Conservation (phyloP, 2,113 vertebrate species). For the Ginglymostoma cirratum region DNA sequence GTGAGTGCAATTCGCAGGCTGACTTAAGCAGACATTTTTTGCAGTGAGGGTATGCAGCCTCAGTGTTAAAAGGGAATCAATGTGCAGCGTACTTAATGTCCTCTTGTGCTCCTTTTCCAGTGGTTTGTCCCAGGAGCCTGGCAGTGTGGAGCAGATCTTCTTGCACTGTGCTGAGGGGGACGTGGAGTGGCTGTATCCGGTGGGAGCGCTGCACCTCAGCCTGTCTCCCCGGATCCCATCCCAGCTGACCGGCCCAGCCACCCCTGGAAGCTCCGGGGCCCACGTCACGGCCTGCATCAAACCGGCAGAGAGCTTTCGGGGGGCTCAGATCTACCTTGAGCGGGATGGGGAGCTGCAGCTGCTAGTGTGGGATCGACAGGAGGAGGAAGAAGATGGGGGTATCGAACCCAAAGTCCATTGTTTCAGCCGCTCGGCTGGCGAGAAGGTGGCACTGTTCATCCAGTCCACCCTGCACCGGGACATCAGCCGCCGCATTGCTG, state of each 20-base stretch:
- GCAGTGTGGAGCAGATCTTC: slow-evolving; percentile 81
- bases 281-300: slow-evolving; percentile 73
- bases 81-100: too few relatives aligned
- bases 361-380: slow-evolving; percentile 62
- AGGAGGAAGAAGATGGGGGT: background rate
- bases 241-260: slow-evolving; percentile 46
- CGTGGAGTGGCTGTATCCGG: slow-evolving; percentile 80
- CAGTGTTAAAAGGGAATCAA: too few relatives aligned
- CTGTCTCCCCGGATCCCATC: slow-evolving; percentile 70
- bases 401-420: slow-evolving; percentile 59
- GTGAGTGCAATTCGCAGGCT: too few relatives aligned
- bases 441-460: slow-evolving; percentile 77
- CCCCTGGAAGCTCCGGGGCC: slow-evolving; percentile 45
- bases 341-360: slow-evolving; percentile 71
- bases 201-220: slow-evolving; percentile 74
- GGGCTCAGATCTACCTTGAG: slow-evolving; percentile 84
- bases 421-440: slow-evolving; percentile 68
- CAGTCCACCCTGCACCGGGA: slow-evolving; percentile 81
- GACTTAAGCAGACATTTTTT: too few relatives aligned
- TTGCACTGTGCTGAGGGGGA: slow-evolving; percentile 76
- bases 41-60: too few relatives aligned
- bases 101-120: slow-evolving; percentile 49
- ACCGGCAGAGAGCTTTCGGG: slow-evolving; percentile 65
- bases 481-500: slow-evolving; percentile 81
- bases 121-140: slow-evolving; percentile 74